Conservation (phyloP, 2,888 invertebrate species). For the Ctenicera cuprea region DNA sequence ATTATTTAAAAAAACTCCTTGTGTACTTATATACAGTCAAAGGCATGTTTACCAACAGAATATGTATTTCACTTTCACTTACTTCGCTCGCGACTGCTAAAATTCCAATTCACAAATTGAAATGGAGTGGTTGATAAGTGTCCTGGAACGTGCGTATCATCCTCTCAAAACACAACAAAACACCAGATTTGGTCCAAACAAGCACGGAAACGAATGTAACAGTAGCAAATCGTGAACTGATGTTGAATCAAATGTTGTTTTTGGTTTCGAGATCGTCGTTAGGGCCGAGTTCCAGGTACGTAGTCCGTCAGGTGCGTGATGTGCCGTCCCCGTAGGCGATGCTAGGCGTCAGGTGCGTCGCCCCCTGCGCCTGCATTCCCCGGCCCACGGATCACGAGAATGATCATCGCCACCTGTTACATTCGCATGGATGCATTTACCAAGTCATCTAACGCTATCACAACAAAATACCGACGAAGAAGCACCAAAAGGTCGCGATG, state of each 20-base stretch:
- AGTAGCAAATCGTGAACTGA: conserved; percentile 50
- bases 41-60: too few relatives aligned
- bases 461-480: conserved; percentile 11
- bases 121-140: background rate
- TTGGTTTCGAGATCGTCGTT: conserved; percentile 41
- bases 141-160: conserved; percentile 1
- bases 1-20: too few relatives aligned
- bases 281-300: conserved; percentile 50
- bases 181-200: conserved; percentile 51
- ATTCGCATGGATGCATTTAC: conserved; percentile 54
- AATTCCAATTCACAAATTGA: conserved; percentile 1
- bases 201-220: conserved; percentile 57
- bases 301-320: conserved; percentile 54
- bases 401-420: conserved; percentile 59
- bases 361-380: conserved; percentile 37
- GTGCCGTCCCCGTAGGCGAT: conserved; percentile 51
- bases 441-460: conserved; percentile 39
- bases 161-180: conserved; percentile 19
- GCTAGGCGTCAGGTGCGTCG: conserved; percentile 51
- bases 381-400: conserved; percentile 39
- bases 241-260: conserved; percentile 41
- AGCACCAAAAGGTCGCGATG: background rate
- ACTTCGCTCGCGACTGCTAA: background rate
- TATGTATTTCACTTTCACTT: background rate
- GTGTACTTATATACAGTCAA: too few relatives aligned